A percentile compares a stretch with the other conserved stretches of the same genome.
Conservation (phyloP, 2,888 invertebrate species). For the Rotaria socialis region DNA sequence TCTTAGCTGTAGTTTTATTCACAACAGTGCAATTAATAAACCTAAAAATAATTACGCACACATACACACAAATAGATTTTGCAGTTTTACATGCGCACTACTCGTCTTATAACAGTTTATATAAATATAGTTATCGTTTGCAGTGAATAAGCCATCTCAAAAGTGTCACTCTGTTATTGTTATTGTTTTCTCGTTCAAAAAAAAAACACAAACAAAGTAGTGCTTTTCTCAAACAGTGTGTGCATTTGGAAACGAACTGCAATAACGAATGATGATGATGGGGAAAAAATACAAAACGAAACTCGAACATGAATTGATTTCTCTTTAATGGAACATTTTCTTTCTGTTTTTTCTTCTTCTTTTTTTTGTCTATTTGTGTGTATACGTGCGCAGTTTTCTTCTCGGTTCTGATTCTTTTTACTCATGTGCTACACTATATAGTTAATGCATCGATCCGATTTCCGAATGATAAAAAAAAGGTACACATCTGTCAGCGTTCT, state of each 20-base stretch:
- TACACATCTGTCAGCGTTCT: no score
- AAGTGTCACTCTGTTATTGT: background rate
- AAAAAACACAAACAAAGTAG: no score
- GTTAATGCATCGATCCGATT: background rate
- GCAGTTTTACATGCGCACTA: background rate
- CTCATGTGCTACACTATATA: background rate
- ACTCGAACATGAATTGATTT: background rate
- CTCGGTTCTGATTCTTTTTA: background rate
- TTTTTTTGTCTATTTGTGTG: background rate
- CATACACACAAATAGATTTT: background rate
- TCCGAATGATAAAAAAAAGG: background rate
- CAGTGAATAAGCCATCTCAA: background rate
- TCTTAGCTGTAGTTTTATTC: background rate
- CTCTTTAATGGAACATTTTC: no score
- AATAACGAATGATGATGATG: background rate
- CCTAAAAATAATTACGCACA: background rate
- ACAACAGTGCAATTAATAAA: constrained; percentile 4
- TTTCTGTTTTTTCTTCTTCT: background rate
- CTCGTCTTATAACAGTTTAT: constrained; percentile 13
- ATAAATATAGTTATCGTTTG: background rate
- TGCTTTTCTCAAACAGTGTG: background rate
- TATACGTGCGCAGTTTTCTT: background rate
- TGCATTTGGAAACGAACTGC: background rate
- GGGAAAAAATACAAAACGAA: background rate
- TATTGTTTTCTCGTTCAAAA: background rate